Percentiles rank a stretch among this genome's conserved stretches.
These are phyloP conservation scores for Eucera pruinosa DNA, from an alignment of 2,888 invertebrate genomes.

Conservation along the genomic window DNA sequence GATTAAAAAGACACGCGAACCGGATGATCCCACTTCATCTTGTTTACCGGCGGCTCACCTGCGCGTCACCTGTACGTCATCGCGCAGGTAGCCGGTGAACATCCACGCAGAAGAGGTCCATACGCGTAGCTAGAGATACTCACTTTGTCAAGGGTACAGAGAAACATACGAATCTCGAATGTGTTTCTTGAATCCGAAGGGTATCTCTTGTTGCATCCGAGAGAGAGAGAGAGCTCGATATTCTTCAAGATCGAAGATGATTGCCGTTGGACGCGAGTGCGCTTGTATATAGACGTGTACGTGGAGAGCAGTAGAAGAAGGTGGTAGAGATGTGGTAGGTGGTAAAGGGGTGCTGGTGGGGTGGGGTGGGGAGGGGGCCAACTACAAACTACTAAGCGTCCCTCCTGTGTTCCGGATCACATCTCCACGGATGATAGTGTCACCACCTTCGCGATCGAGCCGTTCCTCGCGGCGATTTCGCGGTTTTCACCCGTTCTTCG, in stretches of 20 bases:
- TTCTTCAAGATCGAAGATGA: not conserved
- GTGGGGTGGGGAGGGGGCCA: constrained; percentile 65
- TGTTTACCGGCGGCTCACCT: constrained; percentile 66
- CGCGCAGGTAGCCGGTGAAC: constrained; percentile 64
- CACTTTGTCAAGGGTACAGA: constrained; percentile 75
- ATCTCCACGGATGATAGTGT: constrained; percentile 80
- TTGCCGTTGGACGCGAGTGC: constrained; percentile 14
- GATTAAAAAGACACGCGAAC: not conserved
- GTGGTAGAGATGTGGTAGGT: constrained; percentile 58
- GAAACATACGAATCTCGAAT: constrained; percentile 18
- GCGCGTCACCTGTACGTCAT: constrained; percentile 71
- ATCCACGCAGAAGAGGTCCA: constrained; percentile 41
- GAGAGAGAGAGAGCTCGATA: not conserved
- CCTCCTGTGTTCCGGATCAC: constrained; percentile 80
- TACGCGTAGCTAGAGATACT: constrained; percentile 61
- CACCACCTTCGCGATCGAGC: constrained; percentile 69
- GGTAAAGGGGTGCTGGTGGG: constrained; percentile 58
- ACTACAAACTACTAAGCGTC: constrained; percentile 83
- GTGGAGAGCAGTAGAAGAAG: constrained; percentile 52
- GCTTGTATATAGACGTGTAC: constrained; percentile 25
- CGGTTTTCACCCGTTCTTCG: constrained; percentile 10
- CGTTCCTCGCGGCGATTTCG: constrained; percentile 56
- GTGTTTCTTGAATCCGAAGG: not conserved
- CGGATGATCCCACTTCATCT: constrained; percentile 42
- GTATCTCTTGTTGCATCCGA: constrained; percentile 11